Evolutionary conservation across 1,140 invertebrate species (phyloP).

Genomic region (Sitobion miscanthi): DNA sequence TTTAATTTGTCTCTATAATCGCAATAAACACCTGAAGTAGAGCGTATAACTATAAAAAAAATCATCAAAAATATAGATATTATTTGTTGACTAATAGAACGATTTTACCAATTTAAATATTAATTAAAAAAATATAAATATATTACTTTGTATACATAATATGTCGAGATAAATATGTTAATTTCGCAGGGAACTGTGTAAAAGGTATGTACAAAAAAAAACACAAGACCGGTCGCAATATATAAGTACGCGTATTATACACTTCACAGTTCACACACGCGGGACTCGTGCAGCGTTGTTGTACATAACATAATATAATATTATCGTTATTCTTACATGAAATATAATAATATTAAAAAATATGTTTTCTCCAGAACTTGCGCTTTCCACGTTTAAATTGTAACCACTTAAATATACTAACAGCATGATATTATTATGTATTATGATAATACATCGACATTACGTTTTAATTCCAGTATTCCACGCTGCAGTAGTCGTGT

Average conservation of each 20-base stretch:
- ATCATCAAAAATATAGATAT: background rate
- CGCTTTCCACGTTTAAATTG: background rate
- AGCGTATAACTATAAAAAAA: background rate
- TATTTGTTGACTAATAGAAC: background rate
- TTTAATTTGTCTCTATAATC: background rate
- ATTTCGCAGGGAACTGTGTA: background rate
- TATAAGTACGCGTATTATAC: background rate
- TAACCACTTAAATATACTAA: background rate
- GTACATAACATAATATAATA: background rate
- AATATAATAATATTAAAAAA: background rate
- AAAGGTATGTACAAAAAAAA: background rate
- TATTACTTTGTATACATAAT: background rate
- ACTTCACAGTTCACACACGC: background rate
- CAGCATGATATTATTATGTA: background rate
- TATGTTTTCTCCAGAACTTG: background rate
- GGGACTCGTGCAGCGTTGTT: background rate
- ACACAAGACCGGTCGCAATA: background rate
- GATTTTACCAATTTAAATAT: background rate
- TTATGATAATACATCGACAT: background rate
- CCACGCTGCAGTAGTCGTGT: no score
- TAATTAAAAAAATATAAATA: constrained; percentile 6
- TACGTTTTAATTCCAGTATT: background rate
- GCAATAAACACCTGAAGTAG: background rate
- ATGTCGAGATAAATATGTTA: background rate
- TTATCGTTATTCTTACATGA: background rate